Evolutionary conservation across 2,888 invertebrate species (phyloP).

Genomic region (Orchestes rusci): DNA sequence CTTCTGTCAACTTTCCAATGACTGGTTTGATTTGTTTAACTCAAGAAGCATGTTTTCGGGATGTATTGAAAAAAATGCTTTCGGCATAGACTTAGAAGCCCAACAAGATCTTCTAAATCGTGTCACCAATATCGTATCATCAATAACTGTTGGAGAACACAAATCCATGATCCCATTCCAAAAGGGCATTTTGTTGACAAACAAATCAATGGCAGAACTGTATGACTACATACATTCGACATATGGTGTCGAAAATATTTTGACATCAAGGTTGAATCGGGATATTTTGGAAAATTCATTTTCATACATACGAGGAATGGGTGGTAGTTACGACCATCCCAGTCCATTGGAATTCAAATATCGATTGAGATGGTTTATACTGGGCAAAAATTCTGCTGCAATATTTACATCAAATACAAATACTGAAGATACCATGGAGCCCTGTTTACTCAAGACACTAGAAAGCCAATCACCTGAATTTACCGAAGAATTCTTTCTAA

Average conservation of each 20-base stretch:
- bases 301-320: constrained; percentile 27
- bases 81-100: constrained; percentile 10
- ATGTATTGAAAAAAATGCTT: constrained; percentile 11
- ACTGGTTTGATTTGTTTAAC: constrained; percentile 17
- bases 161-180: constrained; percentile 22
- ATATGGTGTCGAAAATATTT: constrained; percentile 21
- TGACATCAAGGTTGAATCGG: constrained; percentile 16
- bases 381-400: constrained; percentile 27
- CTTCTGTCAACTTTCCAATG: constrained; percentile 6
- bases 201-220: constrained; percentile 17
- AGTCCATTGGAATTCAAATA: constrained; percentile 26
- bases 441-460: too few species aligned
- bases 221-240: constrained; percentile 21
- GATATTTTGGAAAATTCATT: constrained; percentile 24
- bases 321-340: constrained; percentile 27
- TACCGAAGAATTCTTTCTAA: too few species aligned
- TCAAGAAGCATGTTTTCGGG: constrained; percentile 5
- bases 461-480: too few species aligned
- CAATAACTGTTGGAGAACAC: constrained; percentile 4
- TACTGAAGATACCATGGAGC: too few species aligned
- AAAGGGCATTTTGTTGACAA: constrained; percentile 22
- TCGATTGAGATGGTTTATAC: constrained; percentile 27
- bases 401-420: constrained; percentile 18
- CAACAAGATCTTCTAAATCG: constrained; percentile 3
- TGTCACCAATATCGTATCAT: too few species aligned